phyloP scores from a whole-genome alignment of 2,113 vertebrate genomes.

The Lagopus leucura region DNA sequence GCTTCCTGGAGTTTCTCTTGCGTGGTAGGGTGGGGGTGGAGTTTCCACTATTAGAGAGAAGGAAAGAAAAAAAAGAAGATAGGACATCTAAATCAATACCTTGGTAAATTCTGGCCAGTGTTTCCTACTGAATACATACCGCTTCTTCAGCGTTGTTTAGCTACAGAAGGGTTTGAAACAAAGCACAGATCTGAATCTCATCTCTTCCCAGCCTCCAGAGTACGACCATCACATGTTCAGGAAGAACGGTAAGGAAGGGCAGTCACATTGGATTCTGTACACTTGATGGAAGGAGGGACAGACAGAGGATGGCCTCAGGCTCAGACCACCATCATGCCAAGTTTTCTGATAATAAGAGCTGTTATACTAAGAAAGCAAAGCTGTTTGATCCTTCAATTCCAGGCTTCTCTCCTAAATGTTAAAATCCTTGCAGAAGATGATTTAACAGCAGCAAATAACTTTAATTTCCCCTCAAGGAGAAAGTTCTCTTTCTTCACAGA shows the following conservation, averaged over 20 bases:
- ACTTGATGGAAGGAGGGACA: neutral
- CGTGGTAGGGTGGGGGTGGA: conserved; percentile 87
- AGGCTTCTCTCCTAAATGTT: neutral
- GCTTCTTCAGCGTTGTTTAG: neutral
- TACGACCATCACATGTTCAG: neutral
- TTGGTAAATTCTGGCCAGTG: neutral
- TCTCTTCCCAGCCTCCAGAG: neutral
- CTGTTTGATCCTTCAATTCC: neutral
- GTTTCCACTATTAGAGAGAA: conserved; percentile 79
- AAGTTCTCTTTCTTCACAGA: neutral
- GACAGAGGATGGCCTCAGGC: neutral
- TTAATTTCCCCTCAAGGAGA: neutral
- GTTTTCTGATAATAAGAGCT: neutral
- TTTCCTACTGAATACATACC: neutral
- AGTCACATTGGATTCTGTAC: neutral
- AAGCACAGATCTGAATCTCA: neutral
- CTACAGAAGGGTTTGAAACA: neutral
- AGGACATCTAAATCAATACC: neutral
- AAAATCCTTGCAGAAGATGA: neutral
- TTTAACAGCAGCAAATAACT: neutral
- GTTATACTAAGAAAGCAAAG: neutral
- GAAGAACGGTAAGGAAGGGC: neutral
- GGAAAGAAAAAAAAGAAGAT: conserved; percentile 18
- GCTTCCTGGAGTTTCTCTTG: conserved; percentile 81
- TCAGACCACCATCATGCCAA: rapidly evolving